These are phyloP conservation scores for Nemurella pictetii DNA, from an alignment of 2,888 invertebrate genomes.

Conservation along the genomic window DNA sequence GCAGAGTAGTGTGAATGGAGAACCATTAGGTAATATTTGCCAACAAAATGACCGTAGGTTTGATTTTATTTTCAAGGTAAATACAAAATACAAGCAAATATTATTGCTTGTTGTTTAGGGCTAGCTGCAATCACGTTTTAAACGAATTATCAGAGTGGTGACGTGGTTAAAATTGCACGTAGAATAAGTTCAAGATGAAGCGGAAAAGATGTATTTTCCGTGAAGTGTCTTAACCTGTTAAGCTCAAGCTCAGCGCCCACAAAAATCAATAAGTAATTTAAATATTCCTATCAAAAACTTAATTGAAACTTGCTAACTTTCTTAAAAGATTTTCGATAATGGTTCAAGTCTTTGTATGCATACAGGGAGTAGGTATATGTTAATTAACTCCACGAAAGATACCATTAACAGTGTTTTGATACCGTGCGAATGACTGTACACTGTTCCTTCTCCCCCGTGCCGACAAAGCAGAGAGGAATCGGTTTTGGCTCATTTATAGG, in stretches of 20 bases:
- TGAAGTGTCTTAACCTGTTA: background rate
- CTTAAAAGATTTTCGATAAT: background rate
- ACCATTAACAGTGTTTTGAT: background rate
- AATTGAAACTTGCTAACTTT: background rate
- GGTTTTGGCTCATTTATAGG: background rate
- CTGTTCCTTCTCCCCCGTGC: too few species aligned
- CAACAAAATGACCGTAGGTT: too few species aligned
- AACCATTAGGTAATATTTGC: too few species aligned
- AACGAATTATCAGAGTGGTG: too few species aligned
- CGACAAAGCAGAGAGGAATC: too few species aligned
- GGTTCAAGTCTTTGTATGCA: background rate
- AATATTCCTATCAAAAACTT: conserved; percentile 10
- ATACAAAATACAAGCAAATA: too few species aligned
- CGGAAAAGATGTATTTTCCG: background rate
- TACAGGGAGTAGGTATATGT: background rate
- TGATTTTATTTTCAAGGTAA: too few species aligned
- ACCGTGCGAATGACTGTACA: background rate
- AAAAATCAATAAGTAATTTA: conserved; percentile 14
- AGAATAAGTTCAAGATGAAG: background rate
- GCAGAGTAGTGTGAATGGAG: background rate
- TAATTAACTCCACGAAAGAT: background rate
- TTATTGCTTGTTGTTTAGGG: too few species aligned
- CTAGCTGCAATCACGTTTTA: too few species aligned
- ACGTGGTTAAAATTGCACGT: too few species aligned
- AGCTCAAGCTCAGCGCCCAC: background rate